phyloP scores from a whole-genome alignment of 2,113 vertebrate species.

The Seriola dumerili region DNA sequence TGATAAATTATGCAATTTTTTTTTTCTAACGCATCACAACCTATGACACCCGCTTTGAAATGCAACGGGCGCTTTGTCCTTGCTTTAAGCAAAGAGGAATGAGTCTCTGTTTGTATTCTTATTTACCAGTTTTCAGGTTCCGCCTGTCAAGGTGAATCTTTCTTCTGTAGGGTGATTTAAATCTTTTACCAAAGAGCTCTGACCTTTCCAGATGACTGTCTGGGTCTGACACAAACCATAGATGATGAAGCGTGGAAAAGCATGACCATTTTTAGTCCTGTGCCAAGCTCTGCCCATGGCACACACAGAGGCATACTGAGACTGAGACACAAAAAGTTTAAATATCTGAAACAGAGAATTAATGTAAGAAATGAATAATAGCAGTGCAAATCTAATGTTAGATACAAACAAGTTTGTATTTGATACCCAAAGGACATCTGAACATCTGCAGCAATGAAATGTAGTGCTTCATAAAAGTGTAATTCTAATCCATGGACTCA shows the following conservation, averaged over 20 bases:
- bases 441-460: not conserved
- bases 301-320: constrained; percentile 6
- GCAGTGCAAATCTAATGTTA: not conserved
- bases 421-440: not conserved
- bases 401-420: not conserved
- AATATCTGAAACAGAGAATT: constrained; percentile 6
- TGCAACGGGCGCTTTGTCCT: constrained; percentile 43
- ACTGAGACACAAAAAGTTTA: constrained; percentile 7
- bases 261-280: constrained; percentile 73
- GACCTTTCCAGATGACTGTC: constrained; percentile 84
- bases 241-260: constrained; percentile 74
- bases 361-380: not conserved
- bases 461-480: not conserved
- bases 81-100: constrained; percentile 51
- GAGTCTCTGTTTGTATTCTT: constrained; percentile 65
- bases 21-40: constrained; percentile 23
- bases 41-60: constrained; percentile 52
- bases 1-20: constrained; percentile 19
- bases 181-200: constrained; percentile 79
- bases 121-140: constrained; percentile 77
- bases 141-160: constrained; percentile 83
- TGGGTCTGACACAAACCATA: constrained; percentile 78
- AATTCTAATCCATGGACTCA: not conserved
- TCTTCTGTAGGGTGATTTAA: constrained; percentile 78
- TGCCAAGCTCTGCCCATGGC: constrained; percentile 39